phyloP scores from a whole-genome alignment of 2,888 invertebrate species.

The Philereme vetulata region DNA sequence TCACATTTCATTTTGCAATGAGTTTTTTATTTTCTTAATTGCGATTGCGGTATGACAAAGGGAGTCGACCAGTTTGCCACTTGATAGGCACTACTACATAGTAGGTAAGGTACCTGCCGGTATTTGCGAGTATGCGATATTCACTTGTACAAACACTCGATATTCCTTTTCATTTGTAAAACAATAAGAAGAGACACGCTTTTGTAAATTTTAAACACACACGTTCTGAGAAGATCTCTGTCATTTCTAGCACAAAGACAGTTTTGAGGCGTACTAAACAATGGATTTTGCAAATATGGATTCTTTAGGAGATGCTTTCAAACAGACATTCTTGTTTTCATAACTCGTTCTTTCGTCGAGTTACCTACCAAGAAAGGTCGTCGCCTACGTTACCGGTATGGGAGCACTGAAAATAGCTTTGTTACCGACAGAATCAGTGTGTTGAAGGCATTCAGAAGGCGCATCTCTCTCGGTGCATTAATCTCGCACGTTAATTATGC shows the following conservation, averaged over 20 bases:
- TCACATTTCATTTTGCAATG: conserved; percentile 8
- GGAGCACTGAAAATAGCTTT: too few relatives aligned
- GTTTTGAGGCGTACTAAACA: neutral
- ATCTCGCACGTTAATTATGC: too few relatives aligned
- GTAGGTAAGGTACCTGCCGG: conserved; percentile 1
- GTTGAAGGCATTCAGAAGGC: too few relatives aligned
- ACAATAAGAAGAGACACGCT: conserved; percentile 7
- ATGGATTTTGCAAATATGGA: conserved; percentile 3
- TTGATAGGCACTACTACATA: neutral
- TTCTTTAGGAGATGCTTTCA: neutral
- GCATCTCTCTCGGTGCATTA: too few relatives aligned
- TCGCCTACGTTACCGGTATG: too few relatives aligned
- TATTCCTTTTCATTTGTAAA: conserved; percentile 8
- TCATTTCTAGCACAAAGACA: conserved; percentile 3
- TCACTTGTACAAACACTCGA: conserved; percentile 17
- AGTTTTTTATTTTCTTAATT: conserved; percentile 5
- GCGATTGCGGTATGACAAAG: conserved; percentile 7
- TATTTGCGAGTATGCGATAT: conserved; percentile 14
- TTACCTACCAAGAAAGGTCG: too few relatives aligned
- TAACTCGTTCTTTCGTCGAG: too few relatives aligned
- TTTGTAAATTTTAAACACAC: conserved; percentile 15
- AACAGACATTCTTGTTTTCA: neutral
- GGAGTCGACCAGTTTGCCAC: neutral
- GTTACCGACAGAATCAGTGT: too few relatives aligned
- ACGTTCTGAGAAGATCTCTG: neutral